Base-by-base conservation (phyloP, 2,113 vertebrate species). In the Bubalus kerabau region DNA sequence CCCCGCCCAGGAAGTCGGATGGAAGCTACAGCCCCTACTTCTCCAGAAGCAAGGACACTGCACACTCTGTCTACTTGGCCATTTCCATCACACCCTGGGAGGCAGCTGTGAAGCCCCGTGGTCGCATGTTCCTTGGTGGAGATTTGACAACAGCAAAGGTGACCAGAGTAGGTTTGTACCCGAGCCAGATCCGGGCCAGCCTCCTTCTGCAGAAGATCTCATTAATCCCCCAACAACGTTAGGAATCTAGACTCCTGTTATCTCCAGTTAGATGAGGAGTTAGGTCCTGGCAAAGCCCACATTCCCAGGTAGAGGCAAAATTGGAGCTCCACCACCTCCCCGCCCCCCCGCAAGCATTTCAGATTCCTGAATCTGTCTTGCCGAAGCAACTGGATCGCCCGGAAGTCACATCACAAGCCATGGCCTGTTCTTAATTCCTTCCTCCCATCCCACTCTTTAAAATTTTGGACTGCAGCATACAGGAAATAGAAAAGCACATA, bases 11-110 rank as follows among this genome's bases (percentile, higher is more conserved):
- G 46, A 50, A 14, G 62, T 10, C 1, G 1, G 23, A 30, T 19
- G 52, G 62, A 52, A 43, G 52, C 60, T 6, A 5, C 13, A 6
- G 71, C 2, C n/a, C 30, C 64, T 0, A 1, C 24, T 16, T 50
- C 9, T 50, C 36, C 85, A 7, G 2, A 7, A 28, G 7, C 30
- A 7, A 0, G 13, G 52, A 23, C 19, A 9, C 3, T 0, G 36
- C n/a, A 0, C 0, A 2, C 0, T 0, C 36, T 8, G 6, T 21
- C 52, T 8, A 17, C 56, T 12, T 19, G 26, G 2, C 43, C 5
- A 17, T 2, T 9, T 16, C 46, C 30, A 16, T 48, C 23, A 28
- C 8, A 1, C 15, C 82, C 11, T 1, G 3, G 9, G 11, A 48
- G 74, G 40, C 32, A 21, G 52, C 2, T 50, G 13, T 3, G 36